A percentile compares a stretch with the other conserved stretches of the same genome.
These are phyloP conservation scores for Epinephelus cyanopodus DNA, from an alignment of 2,113 vertebrate species.

Conservation along the genomic window DNA sequence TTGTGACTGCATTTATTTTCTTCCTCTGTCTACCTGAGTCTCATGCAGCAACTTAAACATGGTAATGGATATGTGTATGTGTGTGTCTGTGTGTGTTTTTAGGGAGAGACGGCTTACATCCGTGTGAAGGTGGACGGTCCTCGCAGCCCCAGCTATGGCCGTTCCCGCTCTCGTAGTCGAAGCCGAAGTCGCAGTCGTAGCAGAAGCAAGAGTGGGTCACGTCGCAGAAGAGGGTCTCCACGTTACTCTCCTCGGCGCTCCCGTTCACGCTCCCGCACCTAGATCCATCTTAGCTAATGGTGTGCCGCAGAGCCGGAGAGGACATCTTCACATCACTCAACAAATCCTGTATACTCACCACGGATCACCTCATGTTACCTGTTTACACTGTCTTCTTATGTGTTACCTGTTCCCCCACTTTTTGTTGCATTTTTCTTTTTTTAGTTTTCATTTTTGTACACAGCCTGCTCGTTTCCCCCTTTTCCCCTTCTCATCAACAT, in stretches of 20 bases:
- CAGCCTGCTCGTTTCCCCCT: slow-evolving; percentile 49
- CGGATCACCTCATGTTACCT: slow-evolving; percentile 58
- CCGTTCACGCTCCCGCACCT: slow-evolving; percentile 80
- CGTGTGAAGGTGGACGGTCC: slow-evolving; percentile 89
- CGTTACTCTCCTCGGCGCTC: slow-evolving; percentile 86
- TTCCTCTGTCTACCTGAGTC: not conserved
- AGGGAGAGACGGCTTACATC: slow-evolving; percentile 94
- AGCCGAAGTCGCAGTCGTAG: slow-evolving; percentile 66
- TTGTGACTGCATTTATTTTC: not conserved
- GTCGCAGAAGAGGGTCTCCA: slow-evolving; percentile 88
- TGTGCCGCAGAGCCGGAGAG: slow-evolving; percentile 31
- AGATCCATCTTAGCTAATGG: slow-evolving; percentile 38
- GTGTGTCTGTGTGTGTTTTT: slow-evolving; percentile 52
- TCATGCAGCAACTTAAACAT: not conserved
- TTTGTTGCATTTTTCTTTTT: slow-evolving; percentile 43
- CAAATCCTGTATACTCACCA: slow-evolving; percentile 48
- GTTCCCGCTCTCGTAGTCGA: slow-evolving; percentile 86
- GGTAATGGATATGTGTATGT: not conserved
- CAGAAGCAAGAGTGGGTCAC: slow-evolving; percentile 88
- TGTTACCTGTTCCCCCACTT: slow-evolving; percentile 12
- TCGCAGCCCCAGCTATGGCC: slow-evolving; percentile 91
- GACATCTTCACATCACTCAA: slow-evolving; percentile 53
- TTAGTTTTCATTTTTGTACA: slow-evolving; percentile 50
- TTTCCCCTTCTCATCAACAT: not conserved
- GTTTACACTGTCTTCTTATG: slow-evolving; percentile 53